phyloP scores from a whole-genome alignment of 2,888 invertebrate species.

The Tridacna gigas region DNA sequence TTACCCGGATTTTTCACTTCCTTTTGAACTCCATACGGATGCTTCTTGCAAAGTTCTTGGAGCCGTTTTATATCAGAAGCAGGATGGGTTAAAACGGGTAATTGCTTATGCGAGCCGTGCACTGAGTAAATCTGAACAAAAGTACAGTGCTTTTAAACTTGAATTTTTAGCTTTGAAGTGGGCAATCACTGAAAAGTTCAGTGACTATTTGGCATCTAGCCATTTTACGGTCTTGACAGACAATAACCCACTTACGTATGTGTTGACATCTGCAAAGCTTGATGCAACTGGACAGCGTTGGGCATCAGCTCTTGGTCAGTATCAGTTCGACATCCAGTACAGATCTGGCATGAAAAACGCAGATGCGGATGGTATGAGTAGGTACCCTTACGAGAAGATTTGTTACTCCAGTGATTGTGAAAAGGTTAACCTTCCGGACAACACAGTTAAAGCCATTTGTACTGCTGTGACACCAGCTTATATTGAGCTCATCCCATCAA shows the following conservation, averaged over 20 bases:
- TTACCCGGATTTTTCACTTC: no score
- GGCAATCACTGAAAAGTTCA: conserved; percentile 49
- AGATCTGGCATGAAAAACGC: conserved; percentile 5
- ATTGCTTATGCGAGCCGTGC: conserved; percentile 36
- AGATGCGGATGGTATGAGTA: conserved; percentile 21
- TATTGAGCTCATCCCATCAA: conserved; percentile 7
- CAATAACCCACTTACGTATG: no score
- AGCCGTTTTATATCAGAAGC: conserved; percentile 42
- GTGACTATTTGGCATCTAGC: conserved; percentile 38
- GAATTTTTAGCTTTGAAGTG: conserved; percentile 41
- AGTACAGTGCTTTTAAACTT: conserved; percentile 39
- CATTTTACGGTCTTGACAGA: no score
- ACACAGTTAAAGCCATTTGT: conserved; percentile 16
- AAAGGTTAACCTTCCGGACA: background rate
- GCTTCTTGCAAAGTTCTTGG: conserved; percentile 44
- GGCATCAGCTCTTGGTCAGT: conserved; percentile 8
- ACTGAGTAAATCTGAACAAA: no score
- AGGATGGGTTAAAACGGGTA: conserved; percentile 26
- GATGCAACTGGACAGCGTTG: conserved; percentile 47
- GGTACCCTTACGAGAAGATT: background rate
- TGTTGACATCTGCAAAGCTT: conserved; percentile 36
- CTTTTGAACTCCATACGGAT: conserved; percentile 41
- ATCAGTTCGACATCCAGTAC: background rate
- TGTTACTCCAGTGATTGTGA: no score
- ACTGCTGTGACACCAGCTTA: background rate